phyloP scores from a whole-genome alignment of 1,140 invertebrate species.

The Branchinecta lynchi region DNA sequence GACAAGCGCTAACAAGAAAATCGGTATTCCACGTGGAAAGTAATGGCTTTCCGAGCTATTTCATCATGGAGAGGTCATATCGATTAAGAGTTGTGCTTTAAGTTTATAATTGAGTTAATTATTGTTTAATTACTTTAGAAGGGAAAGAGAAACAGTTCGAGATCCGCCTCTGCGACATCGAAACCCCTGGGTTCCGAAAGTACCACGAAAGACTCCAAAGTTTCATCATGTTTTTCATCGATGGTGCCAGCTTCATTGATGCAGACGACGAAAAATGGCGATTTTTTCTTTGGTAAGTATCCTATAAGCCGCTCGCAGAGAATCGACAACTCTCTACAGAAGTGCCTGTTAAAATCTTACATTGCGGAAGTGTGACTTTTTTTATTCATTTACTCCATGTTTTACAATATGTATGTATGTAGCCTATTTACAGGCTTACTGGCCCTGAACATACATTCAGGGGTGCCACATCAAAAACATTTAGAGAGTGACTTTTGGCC shows the following conservation, averaged over 20 bases:
- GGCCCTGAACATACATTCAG: too few species aligned
- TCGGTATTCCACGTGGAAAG: too few species aligned
- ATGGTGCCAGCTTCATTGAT: slow-evolving; percentile 83
- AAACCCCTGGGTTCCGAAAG: slow-evolving; percentile 49
- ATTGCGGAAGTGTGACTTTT: not conserved
- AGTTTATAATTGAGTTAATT: too few species aligned
- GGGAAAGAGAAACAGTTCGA: slow-evolving; percentile 45
- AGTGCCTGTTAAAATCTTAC: not conserved
- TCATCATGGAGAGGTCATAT: too few species aligned
- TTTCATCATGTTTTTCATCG: slow-evolving; percentile 87
- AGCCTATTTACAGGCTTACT: too few species aligned
- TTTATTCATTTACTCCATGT: too few species aligned
- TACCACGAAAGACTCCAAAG: slow-evolving; percentile 76
- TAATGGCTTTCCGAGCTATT: too few species aligned
- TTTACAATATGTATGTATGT: too few species aligned
- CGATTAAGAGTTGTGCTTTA: too few species aligned
- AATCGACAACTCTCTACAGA: not conserved
- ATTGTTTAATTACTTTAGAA: not conserved
- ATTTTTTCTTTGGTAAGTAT: slow-evolving; percentile 71
- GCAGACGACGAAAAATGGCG: slow-evolving; percentile 80
- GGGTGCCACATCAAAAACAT: too few species aligned
- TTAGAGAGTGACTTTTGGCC: too few species aligned
- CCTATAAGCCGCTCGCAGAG: not conserved
- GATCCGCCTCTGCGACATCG: slow-evolving; percentile 56
- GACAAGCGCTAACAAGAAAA: too few species aligned